Base-by-base conservation (phyloP, 30 jellyfish, hydroid and myxozoan genomes). In the Pelagia noctiluca region DNA sequence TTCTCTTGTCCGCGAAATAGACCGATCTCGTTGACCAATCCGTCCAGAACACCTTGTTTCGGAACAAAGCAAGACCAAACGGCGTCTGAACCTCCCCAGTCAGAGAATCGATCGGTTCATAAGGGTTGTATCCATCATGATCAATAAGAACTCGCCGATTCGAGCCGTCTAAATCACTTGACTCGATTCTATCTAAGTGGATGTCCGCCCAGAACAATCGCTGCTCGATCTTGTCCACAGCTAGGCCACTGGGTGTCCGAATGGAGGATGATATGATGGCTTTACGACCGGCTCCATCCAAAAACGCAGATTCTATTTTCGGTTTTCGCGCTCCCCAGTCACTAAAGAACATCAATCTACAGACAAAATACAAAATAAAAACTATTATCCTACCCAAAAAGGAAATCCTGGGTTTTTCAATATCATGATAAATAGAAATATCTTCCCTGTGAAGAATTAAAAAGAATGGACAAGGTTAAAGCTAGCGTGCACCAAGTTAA, bases 281-380 rank as follows among this genome's bases (percentile, higher is more conserved):
- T 21, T 16, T 62, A 33, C 98, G 78, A 61, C 89, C 78, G 25
- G 94, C 76, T 30, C 98, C 98, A 76, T 92, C 98, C 93, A 92
- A 53, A 37, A 34, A 83, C 22, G 97, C 88, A 65, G 89, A 57
- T 84, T 92, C 98, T n/a, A 92, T 87, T 71, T 87, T 92, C 5
- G 98, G 97, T 26, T 75, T 29, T 11, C 35, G 8, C 0, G 18
- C 38, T 2, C 91, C 90, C 98, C 98, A 92, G 63, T 92, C 98
- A 68, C 94, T 87, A 92, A 92, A 87, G 80, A 79, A 92, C 92
- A 92, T 64, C 0, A 89, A 63, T 28, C 97, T 90, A n/a, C n/a
- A n/a, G n/a, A 60, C 10, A 31, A 35, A 19, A 48, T n/a, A n/a
- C n/a, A n/a, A n/a, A 30, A 73, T 23, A 52, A 60, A 80, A 66